Evolutionary conservation across 2,797 vertebrate species (phyloP), one percentile per base, ranked within the genome.

Genomic region (Hemitrygon akajei): DNA sequence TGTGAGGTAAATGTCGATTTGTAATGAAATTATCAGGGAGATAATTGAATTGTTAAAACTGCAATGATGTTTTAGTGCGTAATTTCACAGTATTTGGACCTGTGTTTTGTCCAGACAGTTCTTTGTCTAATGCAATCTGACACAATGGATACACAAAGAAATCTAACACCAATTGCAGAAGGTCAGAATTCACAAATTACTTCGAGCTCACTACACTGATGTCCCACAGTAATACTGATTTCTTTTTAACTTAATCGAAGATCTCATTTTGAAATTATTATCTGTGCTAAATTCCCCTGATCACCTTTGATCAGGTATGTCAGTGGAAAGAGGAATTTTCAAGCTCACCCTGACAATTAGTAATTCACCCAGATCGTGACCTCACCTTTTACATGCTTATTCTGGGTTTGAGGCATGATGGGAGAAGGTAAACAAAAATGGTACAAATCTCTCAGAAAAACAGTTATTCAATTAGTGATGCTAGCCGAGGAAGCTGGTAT

Each of bases 161-260:
- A 93, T 25, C 1, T 94, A 94, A 91, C 69, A 95, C 34, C 94
- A 95, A 94, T 58, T 95, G 60, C 94, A 95, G 93, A 94, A 95
- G 95, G 94, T 93, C 95, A 94, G 80, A 95, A 94, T 37, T 84
- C 93, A 95, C 93, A 94, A 93, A 94, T 69, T 94, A 94, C 94
- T 94, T 93, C 94, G 94, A 95, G 86, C 47, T 95, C 95, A 95
- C 0, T 9, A 94, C 73, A 94, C 22, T 94, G 91, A 87, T 95
- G 94, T 95, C 95, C 95, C 82, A 27, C 93, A 93, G 94, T 69
- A 73, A 89, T 94, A 95, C 95, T 94, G 47, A 95, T 76, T 80
- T 95, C 92, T 27, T 93, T 93, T 93, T 75, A 93, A 93, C 71
- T 75, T 76, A 76, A 30, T 20, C 91, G 25, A 93, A 56, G 71